Evolutionary conservation across 1,140 invertebrate genomes (phyloP), one percentile per base, ranked within the genome.

Genomic region (Cydia splendana): DNA sequence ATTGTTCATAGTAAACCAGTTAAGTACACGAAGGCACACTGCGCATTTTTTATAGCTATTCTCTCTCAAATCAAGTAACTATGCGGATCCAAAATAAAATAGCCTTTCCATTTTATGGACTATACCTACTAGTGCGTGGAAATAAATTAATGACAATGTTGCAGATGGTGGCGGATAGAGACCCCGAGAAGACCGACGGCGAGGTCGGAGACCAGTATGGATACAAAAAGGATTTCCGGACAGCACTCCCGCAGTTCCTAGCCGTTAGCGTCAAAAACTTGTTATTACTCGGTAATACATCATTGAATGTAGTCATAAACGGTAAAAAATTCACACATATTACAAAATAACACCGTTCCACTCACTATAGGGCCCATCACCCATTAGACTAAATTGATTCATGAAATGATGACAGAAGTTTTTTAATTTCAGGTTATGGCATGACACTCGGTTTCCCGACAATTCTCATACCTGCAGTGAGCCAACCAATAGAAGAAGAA

Each of bases 361-460:
- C 38, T 42, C 7, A 10, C 9, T 42, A n/a, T n/a, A 7, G 38
- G 38, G 38, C 38, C 30, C 34, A 38, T 38, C 34, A 4, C n/a
- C n/a, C n/a, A 38, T 38, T 38, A 42, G 38, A 42, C 1, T 42
- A 42, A 42, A 10, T 42, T 42, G 38, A 42, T 42, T 42, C 38
- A 15, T 48, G 4, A 0, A 3, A 15, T 48, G 4, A 76, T 65
- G 42, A 18, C 53, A 69, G 20, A 24, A 69, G 13, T 51, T 15
- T 15, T 24, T 69, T 34, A 77, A 20, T 86, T 85, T 34, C 78
- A 94, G 94, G 95, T 12, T 97, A 96, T 87, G 96, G 96, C 57
- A 95, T 96, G 93, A 96, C 96, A 2, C 84, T 97, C 28, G 96
- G 96, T 0, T 96, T 96, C 80, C 94, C 96, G 13, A 97, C 96